Evolutionary conservation across 2,113 vertebrate species (phyloP).

Genomic region (Helogale parvula): DNA sequence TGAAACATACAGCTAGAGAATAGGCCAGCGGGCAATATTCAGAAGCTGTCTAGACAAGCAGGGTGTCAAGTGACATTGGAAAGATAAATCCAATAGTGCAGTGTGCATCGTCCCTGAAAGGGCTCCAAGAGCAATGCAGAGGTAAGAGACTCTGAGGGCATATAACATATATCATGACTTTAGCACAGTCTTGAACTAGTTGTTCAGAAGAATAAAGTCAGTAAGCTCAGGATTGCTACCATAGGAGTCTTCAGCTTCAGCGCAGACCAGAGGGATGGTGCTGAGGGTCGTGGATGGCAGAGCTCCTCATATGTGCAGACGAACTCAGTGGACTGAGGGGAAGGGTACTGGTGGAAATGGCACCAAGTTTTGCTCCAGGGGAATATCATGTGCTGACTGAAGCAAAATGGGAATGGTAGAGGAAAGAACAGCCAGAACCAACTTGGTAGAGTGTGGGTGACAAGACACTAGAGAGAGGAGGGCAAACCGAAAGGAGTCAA

Average conservation of each 20-base stretch:
- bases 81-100: neutral
- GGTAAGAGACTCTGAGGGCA: too few species aligned
- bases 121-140: fast-evolving
- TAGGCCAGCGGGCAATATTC: neutral
- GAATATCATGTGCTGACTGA: too few species aligned
- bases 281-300: neutral
- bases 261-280: neutral
- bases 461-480: too few species aligned
- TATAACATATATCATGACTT: neutral
- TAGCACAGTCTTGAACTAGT: neutral
- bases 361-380: neutral
- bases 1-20: neutral
- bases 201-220: neutral
- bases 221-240: too few species aligned
- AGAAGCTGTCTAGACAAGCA: neutral
- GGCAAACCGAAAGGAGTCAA: neutral
- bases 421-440: neutral
- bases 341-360: neutral
- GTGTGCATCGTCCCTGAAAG: neutral
- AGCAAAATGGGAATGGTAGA: neutral
- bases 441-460: neutral
- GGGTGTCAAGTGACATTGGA: too few species aligned
- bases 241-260: neutral
- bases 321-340: too few species aligned
- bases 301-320: neutral